Evolutionary conservation across 2,888 invertebrate genomes (phyloP), one percentile per base, ranked within the genome.

Genomic region (Aleiodes testaceus): DNA sequence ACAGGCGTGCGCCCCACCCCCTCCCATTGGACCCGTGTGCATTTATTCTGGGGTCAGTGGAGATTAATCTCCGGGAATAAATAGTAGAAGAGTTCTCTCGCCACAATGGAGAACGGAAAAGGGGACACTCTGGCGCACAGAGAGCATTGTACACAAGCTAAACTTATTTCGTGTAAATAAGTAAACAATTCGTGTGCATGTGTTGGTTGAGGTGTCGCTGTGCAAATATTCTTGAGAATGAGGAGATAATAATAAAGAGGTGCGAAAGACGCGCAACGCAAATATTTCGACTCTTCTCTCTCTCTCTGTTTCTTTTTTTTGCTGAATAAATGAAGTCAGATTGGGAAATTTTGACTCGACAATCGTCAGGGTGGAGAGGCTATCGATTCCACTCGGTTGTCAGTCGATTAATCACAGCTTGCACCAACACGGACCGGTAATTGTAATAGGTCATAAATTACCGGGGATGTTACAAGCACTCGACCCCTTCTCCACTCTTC

Each of bases 181-280:
- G 83, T 82, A 83, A 84, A 82, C 82, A 82, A 79, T 80, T 75
- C 80, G 16, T 49, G 44, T 66, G 36, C 50, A 52, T 65, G 36
- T 49, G 77, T 22, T 26, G 26, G 3, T 26, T 5, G 75, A 83
- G 83, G 82, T 84, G 84, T 84, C 84, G 80, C 81, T 80, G 81
- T 78, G 83, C 80, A 84, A 84, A 84, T 82, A 83, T 78, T 78
- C 81, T 78, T 76, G 79, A 80, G 75, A 73, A 75, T 75, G 75
- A 74, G 71, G 59, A 74, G 70, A 59, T 59, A 59, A 59, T 45
- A 47, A 45, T 63, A 63, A 69, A 59, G 74, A 84, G 83, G 82
- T 82, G 83, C 82, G 84, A 84, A 82, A 83, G 81, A 80, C 74
- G 74, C 75, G 30, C n/a, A 47, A 78, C 75, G 83, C 77, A 84